phyloP scores from a whole-genome alignment of 2,113 vertebrate species.

The Grallaria varia region DNA sequence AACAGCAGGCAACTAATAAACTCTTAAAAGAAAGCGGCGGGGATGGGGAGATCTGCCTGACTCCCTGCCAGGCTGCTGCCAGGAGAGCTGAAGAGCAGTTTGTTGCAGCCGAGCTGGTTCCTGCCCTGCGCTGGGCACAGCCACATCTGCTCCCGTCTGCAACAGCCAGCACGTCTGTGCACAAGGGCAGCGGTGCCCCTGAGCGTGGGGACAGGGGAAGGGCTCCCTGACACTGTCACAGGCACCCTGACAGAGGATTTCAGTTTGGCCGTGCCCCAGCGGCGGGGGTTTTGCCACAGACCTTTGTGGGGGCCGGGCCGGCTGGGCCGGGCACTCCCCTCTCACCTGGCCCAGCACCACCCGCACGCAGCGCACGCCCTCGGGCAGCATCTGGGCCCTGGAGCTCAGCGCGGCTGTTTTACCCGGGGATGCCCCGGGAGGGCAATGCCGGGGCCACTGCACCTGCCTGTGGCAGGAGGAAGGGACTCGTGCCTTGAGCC shows the following conservation, averaged over 20 bases:
- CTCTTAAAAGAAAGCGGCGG: background rate
- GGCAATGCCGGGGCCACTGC: background rate
- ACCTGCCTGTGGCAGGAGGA: background rate
- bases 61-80: background rate
- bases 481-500: background rate
- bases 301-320: background rate
- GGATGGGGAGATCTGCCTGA: background rate
- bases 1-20: background rate
- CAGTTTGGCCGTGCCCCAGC: accelerated
- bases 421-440: accelerated
- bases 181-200: accelerated
- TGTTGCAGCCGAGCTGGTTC: background rate
- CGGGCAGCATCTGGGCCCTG: background rate
- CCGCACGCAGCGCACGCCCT: background rate
- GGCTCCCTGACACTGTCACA: background rate
- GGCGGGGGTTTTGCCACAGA: background rate
- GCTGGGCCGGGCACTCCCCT: background rate
- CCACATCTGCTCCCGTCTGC: background rate
- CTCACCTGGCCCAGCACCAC: background rate
- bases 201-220: background rate
- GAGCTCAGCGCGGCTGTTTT: background rate
- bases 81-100: background rate
- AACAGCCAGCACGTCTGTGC: background rate
- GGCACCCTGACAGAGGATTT: background rate
- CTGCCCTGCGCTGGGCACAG: background rate